Evolutionary conservation across 2,888 invertebrate genomes (phyloP), one percentile per base, ranked within the genome.

Genomic region (Eupelmus urozonus): DNA sequence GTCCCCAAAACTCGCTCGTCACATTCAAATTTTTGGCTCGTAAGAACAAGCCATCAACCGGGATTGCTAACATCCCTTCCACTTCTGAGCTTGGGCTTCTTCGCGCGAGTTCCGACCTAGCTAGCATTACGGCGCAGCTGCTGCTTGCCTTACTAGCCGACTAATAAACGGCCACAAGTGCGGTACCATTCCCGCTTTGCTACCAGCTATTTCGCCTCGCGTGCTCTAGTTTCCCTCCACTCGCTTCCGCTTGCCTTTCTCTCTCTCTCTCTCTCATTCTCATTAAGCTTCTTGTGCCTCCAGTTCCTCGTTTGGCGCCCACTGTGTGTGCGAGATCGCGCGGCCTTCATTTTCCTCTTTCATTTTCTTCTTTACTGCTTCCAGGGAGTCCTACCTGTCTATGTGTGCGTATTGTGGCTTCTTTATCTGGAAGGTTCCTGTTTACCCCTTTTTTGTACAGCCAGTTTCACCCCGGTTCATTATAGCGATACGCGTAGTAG

Each of bases 121-220:
- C 9, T 34, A 34, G 9, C 34, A 34, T 34, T 34, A 34, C n/a
- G n/a, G 9, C 34, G 34, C 34, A 5, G 34, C 34, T 42, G 60
- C 53, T 69, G 75, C 20, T 29, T 74, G 82, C 34, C 82, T 83
- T 82, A 81, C 84, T 77, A 82, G 82, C 83, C 83, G 82, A 85
- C 83, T 85, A 85, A 86, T 85, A 85, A 83, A 85, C 83, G 80
- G 76, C 81, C 74, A 62, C 75, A 40, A 69, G 73, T 82, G 65
- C 79, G 80, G 78, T 82, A 76, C 73, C 81, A 72, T 65, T 79
- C 63, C 63, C 76, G 69, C 78, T 78, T 74, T 25, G 53, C 59
- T 65, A 51, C 27, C 45, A 27, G 20, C 74, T 81, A 77, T 65
- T 76, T 67, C 66, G 60, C 72, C 11, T 74, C 66, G 59, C 72